Base-by-base conservation (phyloP, 2,888 invertebrate genomes). In the Epinotia ramella region DNA sequence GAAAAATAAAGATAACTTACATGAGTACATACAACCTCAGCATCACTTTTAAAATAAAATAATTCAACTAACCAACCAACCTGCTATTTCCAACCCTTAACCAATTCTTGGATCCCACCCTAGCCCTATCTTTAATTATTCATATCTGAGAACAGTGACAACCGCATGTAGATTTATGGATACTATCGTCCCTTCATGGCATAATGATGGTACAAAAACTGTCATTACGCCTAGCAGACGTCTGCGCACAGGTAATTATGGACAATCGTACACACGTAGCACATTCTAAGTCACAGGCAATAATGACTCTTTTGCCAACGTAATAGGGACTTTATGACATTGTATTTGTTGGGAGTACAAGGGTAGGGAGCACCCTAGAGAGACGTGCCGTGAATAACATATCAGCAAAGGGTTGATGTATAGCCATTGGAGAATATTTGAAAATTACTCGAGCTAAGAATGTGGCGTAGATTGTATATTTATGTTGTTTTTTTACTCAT, bases 171-270 rank as follows among this genome's bases (percentile, higher is more conserved):
- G 66, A 33, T 53, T 66, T 62, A 64, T 57, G 18, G 57, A 57
- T 65, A 18, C 20, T 33, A 28, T 59, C 46, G 12, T 11, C 56
- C 65, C 57, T 59, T 46, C 18, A 24, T 6, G 28, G 46, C 60
- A 67, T 73, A 73, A 66, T 73, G 73, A 73, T 33, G 28, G n/a
- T 9, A 64, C 72, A 78, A 78, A 78, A 77, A 79, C 60, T 73
- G 16, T 78, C 78, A 78, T 73, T 65, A 57, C 65, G 77, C 74
- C 72, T 70, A 56, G 78, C 71, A 64, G 68, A 79, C 80, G 72
- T 76, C 75, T 79, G 84, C 86, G 86, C 91, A 88, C 84, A 86
- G 85, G 84, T 89, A 89, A 91, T 91, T 90, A 91, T 85, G 83
- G 81, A 79, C 77, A 78, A 80, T 78, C 78, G 80, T 82, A 80